Conservation (phyloP, 1,140 invertebrate species). For the Polypedilum pembai region DNA sequence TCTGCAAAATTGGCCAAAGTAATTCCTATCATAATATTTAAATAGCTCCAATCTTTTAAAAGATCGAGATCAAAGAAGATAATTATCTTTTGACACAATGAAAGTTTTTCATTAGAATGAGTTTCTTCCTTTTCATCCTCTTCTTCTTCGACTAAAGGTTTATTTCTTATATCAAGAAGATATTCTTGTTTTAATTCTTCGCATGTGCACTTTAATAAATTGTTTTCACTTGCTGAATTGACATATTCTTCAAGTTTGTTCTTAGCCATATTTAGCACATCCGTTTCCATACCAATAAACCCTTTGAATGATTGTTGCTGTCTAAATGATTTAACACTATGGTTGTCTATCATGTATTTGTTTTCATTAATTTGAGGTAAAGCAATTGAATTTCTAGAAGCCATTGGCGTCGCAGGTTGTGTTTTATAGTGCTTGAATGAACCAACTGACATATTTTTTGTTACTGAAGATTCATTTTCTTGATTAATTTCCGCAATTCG, state of each 20-base stretch:
- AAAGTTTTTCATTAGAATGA: constrained; percentile 36
- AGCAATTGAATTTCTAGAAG: not conserved
- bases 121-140: constrained; percentile 34
- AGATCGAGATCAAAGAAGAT: constrained; percentile 60
- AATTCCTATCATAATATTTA: constrained; percentile 59
- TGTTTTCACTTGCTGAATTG: constrained; percentile 35
- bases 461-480: not conserved
- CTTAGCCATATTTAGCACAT: constrained; percentile 45
- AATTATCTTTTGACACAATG: constrained; percentile 47
- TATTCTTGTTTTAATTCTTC: constrained; percentile 35
- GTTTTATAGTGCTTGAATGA: not conserved
- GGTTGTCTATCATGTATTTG: constrained; percentile 45
- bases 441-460: not conserved
- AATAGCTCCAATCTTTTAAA: constrained; percentile 55
- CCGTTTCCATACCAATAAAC: constrained; percentile 45
- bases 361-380: constrained; percentile 33
- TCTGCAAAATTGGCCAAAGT: constrained; percentile 60
- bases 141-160: constrained; percentile 34
- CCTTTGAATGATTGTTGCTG: constrained; percentile 40
- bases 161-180: constrained; percentile 29
- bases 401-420: not conserved
- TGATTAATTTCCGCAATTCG: not conserved
- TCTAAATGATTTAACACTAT: constrained; percentile 43
- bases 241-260: constrained; percentile 45
- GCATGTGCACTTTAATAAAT: constrained; percentile 34